These are phyloP conservation scores for Delphinus delphis DNA, from an alignment of 2,113 vertebrate genomes.

Conservation along the genomic window DNA sequence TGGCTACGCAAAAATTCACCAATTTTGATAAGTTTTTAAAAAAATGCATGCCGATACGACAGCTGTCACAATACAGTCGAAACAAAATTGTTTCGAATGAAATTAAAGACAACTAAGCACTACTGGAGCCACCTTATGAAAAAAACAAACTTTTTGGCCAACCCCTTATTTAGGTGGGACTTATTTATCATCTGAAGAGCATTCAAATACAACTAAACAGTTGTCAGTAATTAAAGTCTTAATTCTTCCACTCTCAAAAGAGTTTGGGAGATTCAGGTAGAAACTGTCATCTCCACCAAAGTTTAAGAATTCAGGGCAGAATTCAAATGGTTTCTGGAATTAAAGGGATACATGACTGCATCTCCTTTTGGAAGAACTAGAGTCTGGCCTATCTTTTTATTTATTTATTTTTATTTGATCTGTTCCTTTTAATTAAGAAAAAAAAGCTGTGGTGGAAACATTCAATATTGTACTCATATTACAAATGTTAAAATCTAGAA, in stretches of 20 bases:
- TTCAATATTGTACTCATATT: background rate
- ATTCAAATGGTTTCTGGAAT: background rate
- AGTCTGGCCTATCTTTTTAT: background rate
- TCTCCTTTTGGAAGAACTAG: background rate
- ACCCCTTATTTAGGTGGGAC: background rate
- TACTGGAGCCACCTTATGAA: too few relatives aligned
- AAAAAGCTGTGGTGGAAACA: background rate
- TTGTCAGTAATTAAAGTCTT: background rate
- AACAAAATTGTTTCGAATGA: too few relatives aligned
- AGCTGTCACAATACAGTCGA: too few relatives aligned
- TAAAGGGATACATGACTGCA: background rate
- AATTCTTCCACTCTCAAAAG: background rate
- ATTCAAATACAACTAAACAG: background rate
- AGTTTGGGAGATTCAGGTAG: background rate
- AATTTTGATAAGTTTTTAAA: too few relatives aligned
- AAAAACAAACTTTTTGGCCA: too few relatives aligned
- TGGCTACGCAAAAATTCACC: too few relatives aligned
- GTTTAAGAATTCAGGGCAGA: background rate
- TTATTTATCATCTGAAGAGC: background rate
- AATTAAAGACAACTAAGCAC: too few relatives aligned
- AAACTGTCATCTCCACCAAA: background rate
- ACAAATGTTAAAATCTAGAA: background rate
- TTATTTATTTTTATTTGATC: background rate
- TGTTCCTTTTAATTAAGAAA: background rate
- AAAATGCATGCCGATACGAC: too few relatives aligned